Evolutionary conservation across 1,140 invertebrate species (phyloP), one percentile per base, ranked within the genome.

Genomic region (Heliconius himera): DNA sequence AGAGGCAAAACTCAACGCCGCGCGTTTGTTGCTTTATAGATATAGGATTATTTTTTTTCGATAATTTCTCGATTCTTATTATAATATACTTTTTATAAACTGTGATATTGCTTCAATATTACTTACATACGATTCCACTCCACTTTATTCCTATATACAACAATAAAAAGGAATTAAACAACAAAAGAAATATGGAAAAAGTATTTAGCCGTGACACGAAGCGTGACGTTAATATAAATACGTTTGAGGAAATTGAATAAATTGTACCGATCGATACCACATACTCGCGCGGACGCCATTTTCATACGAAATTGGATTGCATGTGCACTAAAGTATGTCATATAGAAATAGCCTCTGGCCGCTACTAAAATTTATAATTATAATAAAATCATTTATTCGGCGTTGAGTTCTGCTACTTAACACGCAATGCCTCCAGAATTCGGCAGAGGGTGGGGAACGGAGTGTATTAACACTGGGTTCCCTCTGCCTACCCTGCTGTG

Each of bases 271-370:
- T 22, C 76, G 76, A 77, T 77, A 72, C 29, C 26, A 77, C 76
- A 72, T 71, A 46, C 60, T 66, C 38, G 38, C 70, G 38, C 33
- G 38, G 36, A 77, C 33, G 70, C 13, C 26, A 77, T 71, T 72
- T 77, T 38, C 46, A 77, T 71, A 77, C 66, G 22, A 71, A 77
- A 77, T 72, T 77, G 70, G 66, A 77, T 77, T 77, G 46, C 46
- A 26, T 66, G 70, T 72, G 70, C 9, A 70, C 38, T 13, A 72
- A 54, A 77, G 49, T 36, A 77, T 70, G 46, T 33, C 4, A 29
- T 51, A 77, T 77, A 33, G 16, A 54, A 72, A 72, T 46, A 71
- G 46, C 26, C 29, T 38, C 18, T 75, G 60, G 36, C 4, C 36
- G 33, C 8, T 13, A 11, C 9, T 16, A 26, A 22, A 26, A 26